Evolutionary conservation across 2,888 invertebrate species (phyloP).

Genomic region (Ormyrus thymus): DNA sequence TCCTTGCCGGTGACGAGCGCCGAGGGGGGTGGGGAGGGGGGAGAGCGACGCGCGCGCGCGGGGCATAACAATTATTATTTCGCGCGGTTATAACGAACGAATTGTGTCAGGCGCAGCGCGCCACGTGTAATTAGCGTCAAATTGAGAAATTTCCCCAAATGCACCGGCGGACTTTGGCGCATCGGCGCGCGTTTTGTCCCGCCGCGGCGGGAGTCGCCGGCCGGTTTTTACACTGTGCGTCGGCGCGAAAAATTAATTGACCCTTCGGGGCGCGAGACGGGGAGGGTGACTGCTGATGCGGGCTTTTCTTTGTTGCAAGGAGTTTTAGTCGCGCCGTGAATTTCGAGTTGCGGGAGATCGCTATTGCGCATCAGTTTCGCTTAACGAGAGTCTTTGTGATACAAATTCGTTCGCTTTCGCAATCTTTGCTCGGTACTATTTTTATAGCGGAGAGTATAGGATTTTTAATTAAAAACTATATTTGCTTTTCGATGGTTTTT

Average conservation of each 20-base stretch:
- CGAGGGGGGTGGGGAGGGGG: too few species aligned
- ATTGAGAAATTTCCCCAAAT: slow-evolving; percentile 54
- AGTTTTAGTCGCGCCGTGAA: slow-evolving; percentile 8
- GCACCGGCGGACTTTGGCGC: slow-evolving; percentile 34
- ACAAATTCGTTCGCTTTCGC: too few species aligned
- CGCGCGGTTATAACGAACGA: slow-evolving; percentile 67
- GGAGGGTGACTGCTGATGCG: too few species aligned
- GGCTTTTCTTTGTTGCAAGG: slow-evolving; percentile 3
- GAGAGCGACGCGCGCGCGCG: neutral
- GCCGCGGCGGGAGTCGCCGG: neutral
- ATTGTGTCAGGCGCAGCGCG: slow-evolving; percentile 64
- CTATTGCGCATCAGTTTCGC: too few species aligned
- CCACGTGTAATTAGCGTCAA: slow-evolving; percentile 49
- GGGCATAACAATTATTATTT: slow-evolving; percentile 65
- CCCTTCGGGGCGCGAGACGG: neutral
- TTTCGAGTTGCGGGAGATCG: neutral
- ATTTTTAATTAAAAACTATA: too few species aligned
- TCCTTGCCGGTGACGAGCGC: too few species aligned
- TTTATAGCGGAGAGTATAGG: too few species aligned
- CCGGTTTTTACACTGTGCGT: neutral
- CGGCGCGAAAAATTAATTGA: slow-evolving; percentile 19
- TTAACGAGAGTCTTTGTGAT: too few species aligned
- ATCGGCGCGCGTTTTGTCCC: slow-evolving; percentile 18
- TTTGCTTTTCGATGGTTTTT: too few species aligned
- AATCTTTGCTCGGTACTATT: too few species aligned